A percentile compares a stretch with the other conserved stretches of the same genome.
Evolutionary conservation across 2,888 invertebrate genomes (phyloP).

Genomic region (Nipponacmea schrenckii): DNA sequence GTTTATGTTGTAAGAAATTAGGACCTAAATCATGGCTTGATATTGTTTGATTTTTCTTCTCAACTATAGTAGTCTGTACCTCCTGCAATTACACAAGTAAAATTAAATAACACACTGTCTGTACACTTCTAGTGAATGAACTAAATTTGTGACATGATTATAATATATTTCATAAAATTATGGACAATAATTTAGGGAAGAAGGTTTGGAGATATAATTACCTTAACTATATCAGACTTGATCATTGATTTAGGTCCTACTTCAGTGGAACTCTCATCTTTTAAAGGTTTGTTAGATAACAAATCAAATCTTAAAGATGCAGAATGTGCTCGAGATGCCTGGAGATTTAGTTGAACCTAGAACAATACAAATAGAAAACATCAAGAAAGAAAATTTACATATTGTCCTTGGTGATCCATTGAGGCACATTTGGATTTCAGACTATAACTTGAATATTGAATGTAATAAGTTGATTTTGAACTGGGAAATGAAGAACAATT

Average conservation of each 20-base stretch:
- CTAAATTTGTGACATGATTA: no score
- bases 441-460: no score
- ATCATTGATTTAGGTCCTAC: slow-evolving; percentile 35
- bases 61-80: slow-evolving; percentile 42
- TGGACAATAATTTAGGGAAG: no score
- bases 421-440: no score
- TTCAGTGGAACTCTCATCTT: slow-evolving; percentile 17
- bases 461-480: no score
- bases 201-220: slow-evolving; percentile 14
- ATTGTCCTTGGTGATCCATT: no score
- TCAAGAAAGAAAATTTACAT: neutral
- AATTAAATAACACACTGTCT: neutral
- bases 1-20: slow-evolving; percentile 42
- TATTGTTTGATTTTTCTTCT: slow-evolving; percentile 34
- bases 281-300: slow-evolving; percentile 40
- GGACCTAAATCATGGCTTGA: slow-evolving; percentile 43
- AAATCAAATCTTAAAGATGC: slow-evolving; percentile 50
- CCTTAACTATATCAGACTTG: slow-evolving; percentile 56
- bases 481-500: neutral
- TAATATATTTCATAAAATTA: no score
- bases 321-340: slow-evolving; percentile 55
- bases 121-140: no score
- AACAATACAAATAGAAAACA: neutral
- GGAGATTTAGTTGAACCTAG: slow-evolving; percentile 51
- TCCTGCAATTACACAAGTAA: slow-evolving; percentile 35